A percentile compares a stretch with the other conserved stretches of the same genome.
phyloP scores from a whole-genome alignment of 2,113 vertebrate genomes.

The Anguilla japonica region DNA sequence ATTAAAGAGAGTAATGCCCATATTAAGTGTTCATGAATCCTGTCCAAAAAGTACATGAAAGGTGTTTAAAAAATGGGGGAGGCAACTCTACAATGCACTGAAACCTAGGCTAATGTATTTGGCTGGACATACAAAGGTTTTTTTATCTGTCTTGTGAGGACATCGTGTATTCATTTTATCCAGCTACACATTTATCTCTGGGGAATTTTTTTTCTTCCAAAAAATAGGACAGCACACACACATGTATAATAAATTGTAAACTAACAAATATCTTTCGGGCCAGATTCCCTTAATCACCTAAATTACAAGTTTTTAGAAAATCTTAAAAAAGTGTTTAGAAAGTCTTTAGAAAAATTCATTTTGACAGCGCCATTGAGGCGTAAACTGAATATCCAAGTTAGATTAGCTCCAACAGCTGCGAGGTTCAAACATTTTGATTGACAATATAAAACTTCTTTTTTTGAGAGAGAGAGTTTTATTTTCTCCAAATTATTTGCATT shows the following conservation, averaged over 20 bases:
- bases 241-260: no score
- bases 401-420: no score
- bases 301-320: neutral
- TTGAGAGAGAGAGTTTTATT: neutral
- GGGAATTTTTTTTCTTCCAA: neutral
- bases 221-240: neutral
- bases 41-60: no score
- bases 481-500: constrained; percentile 20
- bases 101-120: neutral
- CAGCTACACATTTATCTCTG: neutral
- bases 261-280: no score
- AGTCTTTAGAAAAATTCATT: neutral
- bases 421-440: constrained; percentile 14
- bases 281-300: neutral
- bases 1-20: neutral
- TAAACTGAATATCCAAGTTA: neutral
- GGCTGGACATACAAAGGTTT: neutral
- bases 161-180: neutral
- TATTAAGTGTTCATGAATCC: neutral
- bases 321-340: no score
- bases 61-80: neutral
- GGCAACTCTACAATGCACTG: neutral
- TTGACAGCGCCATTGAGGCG: constrained; percentile 35
- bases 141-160: neutral
- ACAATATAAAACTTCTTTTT: constrained; percentile 11